Conservation (phyloP, 2,888 invertebrate genomes). For the Drosophila pseudotakahashii region DNA sequence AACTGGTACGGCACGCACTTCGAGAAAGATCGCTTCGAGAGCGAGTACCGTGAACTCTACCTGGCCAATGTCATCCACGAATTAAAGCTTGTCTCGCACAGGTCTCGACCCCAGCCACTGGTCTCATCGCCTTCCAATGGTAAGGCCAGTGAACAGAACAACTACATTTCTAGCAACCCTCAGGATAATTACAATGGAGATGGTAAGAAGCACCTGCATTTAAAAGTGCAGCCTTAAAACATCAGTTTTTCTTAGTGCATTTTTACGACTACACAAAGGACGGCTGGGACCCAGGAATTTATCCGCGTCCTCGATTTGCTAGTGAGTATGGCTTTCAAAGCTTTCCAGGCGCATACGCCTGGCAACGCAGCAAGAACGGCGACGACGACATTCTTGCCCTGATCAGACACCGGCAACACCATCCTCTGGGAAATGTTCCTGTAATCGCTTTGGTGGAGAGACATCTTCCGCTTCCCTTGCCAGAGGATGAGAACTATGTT, state of each 20-base stretch:
- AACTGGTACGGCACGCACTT: slow-evolving; percentile 89
- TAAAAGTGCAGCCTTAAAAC: not conserved
- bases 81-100: slow-evolving; percentile 84
- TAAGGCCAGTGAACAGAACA: slow-evolving; percentile 88
- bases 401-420: slow-evolving; percentile 93
- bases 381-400: slow-evolving; percentile 87
- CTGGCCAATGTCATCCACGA: slow-evolving; percentile 89
- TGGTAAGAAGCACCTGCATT: slow-evolving; percentile 85
- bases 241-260: slow-evolving; percentile 87
- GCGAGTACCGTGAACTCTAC: slow-evolving; percentile 93
- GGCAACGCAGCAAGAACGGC: slow-evolving; percentile 86
- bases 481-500: slow-evolving; percentile 86
- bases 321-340: slow-evolving; percentile 99
- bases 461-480: slow-evolving; percentile 87
- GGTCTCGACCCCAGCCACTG: slow-evolving; percentile 85
- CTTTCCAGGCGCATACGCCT: slow-evolving; percentile 90
- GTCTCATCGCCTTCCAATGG: slow-evolving; percentile 98
- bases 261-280: slow-evolving; percentile 94
- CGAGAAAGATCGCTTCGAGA: slow-evolving; percentile 86
- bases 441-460: slow-evolving; percentile 87
- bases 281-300: slow-evolving; percentile 91
- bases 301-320: slow-evolving; percentile 93
- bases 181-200: slow-evolving; percentile 93
- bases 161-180: slow-evolving; percentile 91
- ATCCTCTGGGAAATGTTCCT: slow-evolving; percentile 88